Evolutionary conservation across 2,797 vertebrate genomes (phyloP).

Genomic region (Amazonetta brasiliensis): DNA sequence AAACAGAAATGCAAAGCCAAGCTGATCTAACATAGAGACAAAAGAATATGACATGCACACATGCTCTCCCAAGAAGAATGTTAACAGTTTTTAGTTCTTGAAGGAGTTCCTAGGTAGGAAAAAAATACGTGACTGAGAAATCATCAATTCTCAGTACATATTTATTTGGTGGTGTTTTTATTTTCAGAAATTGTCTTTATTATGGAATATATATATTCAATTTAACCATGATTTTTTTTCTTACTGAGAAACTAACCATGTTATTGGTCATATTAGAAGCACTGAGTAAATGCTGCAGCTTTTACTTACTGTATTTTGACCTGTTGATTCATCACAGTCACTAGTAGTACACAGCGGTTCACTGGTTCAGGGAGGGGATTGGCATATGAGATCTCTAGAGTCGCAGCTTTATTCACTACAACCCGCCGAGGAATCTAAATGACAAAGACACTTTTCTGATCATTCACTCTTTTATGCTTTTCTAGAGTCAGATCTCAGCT

Average conservation of each 20-base stretch:
- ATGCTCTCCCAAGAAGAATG: background rate
- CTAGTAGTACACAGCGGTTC: slow-evolving; percentile 73
- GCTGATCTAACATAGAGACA: background rate
- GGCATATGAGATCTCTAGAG: slow-evolving; percentile 76
- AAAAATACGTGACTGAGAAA: background rate
- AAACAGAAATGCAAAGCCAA: background rate
- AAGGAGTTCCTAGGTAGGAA: background rate
- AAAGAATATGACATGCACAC: background rate
- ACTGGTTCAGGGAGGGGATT: slow-evolving; percentile 80
- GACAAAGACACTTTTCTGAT: background rate
- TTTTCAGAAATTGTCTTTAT: background rate
- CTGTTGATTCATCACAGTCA: slow-evolving; percentile 76
- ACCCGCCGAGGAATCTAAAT: slow-evolving; percentile 64
- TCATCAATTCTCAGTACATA: no score
- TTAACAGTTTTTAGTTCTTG: background rate
- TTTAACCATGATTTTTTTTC: background rate
- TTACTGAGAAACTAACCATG: background rate
- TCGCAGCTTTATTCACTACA: slow-evolving; percentile 58
- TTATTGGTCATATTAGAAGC: background rate
- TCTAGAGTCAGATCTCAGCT: background rate
- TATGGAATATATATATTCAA: background rate
- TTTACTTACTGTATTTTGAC: slow-evolving; percentile 81
- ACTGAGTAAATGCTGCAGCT: background rate
- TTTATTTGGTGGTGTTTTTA: background rate
- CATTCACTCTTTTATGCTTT: rapidly evolving